Conservation (phyloP, 2,888 invertebrate genomes). For the Caenorhabditis sp. region DNA sequence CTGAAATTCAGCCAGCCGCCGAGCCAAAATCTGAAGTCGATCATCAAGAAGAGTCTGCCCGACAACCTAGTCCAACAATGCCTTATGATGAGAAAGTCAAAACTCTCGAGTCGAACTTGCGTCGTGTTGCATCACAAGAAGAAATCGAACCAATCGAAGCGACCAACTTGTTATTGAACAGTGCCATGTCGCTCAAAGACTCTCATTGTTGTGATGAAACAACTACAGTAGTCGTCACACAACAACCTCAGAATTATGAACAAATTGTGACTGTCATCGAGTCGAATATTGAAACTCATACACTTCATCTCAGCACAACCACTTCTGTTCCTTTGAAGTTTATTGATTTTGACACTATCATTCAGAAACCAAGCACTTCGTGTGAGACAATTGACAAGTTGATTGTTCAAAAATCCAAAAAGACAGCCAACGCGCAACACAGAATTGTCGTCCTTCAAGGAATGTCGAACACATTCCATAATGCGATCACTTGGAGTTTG, state of each 20-base stretch:
- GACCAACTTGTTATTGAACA: conserved; percentile 49
- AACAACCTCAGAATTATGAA: conserved; percentile 49
- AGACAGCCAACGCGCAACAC: conserved; percentile 54
- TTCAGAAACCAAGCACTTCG: conserved; percentile 52
- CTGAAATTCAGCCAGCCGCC: too few relatives aligned
- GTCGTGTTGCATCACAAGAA: conserved; percentile 36
- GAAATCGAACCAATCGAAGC: conserved; percentile 39
- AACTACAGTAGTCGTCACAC: conserved; percentile 53
- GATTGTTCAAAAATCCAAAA: conserved; percentile 36
- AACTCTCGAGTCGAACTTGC: conserved; percentile 31
- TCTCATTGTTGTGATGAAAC: conserved; percentile 52
- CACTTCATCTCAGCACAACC: conserved; percentile 29
- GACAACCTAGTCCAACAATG: conserved; percentile 14
- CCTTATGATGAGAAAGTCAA: conserved; percentile 39
- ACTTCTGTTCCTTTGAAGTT: conserved; percentile 39
- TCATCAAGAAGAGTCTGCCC: background rate
- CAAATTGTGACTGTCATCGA: conserved; percentile 58
- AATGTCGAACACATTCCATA: conserved; percentile 57
- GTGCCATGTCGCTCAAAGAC: conserved; percentile 53
- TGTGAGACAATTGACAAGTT: conserved; percentile 38
- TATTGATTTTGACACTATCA: conserved; percentile 58
- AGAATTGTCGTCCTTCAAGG: conserved; percentile 58
- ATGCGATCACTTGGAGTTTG: conserved; percentile 62
- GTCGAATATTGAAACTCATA: conserved; percentile 36
- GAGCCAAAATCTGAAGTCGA: background rate